Base-by-base conservation (phyloP, 1,140 invertebrate genomes). In the Drusus annulatus region DNA sequence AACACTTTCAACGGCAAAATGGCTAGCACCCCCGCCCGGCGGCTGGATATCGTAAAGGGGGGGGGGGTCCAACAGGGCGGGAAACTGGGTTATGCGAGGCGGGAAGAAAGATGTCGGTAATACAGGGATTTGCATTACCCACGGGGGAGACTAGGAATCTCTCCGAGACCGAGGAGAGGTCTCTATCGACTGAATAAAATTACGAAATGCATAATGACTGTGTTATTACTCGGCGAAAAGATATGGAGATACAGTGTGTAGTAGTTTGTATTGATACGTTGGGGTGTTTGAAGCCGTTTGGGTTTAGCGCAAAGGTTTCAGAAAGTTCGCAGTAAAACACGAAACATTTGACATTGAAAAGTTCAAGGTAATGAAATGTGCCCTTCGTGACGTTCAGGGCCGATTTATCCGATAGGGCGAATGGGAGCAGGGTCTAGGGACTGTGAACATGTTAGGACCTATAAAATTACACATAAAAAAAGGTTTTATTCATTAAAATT, bases 291-390 rank as follows among this genome's bases (percentile, higher is more conserved):
- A 60, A 7, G 17, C 2, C 23, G 3, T 19, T 7, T 1, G 1
- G 23, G 23, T 8, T 60, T 5, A 8, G 56, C 56, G 19, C 19
- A 7, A 60, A 60, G 2, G 13, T 19, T n/a, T 58, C 13, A 0
- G 5, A 17, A 58, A 5, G 54, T 6, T 58, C 54, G 8, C 54
- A 19, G 15, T 28, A 28, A n/a, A 25, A 16, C 25, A 16, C 62
- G 62, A 65, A 60, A 65, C 28, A n/a, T 65, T 65, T 65, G 62
- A 65, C 62, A 65, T 65, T 65, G 62, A 65, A 65, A 65, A 65
- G 62, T 65, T 65, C 62, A 65, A 65, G 62, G 62, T 65, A 65
- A 13, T 17, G 17, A 17, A 23, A 7, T 45, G 36, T 45, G 36
- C 8, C 10, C 10, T 45, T 13, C 36, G 31, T 36, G 31, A 36